These are phyloP conservation scores for Hoplodrina blanda DNA, from an alignment of 2,888 invertebrate species.

Conservation along the genomic window DNA sequence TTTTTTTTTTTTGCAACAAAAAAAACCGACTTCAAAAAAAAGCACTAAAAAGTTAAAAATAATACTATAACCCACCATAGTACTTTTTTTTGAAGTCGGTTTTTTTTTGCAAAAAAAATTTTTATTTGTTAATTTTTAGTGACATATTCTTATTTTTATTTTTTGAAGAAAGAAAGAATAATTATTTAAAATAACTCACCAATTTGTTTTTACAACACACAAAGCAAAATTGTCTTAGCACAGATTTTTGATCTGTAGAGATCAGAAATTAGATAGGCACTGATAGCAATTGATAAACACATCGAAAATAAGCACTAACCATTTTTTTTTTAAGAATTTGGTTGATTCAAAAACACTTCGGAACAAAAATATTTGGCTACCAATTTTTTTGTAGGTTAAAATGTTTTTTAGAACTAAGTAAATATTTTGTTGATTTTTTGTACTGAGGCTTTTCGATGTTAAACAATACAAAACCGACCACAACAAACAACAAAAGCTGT, in stretches of 20 bases:
- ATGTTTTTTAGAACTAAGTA: background rate
- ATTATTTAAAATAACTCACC: conserved; percentile 17
- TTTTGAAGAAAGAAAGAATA: background rate
- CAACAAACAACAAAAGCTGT: background rate
- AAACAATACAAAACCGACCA: background rate
- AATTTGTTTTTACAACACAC: background rate
- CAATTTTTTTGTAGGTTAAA: background rate
- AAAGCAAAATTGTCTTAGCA: background rate
- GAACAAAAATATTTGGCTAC: background rate
- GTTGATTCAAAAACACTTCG: conserved; percentile 1
- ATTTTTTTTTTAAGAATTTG: background rate
- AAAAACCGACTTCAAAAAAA: too few relatives aligned
- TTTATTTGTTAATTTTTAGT: too few relatives aligned
- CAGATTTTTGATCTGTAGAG: background rate
- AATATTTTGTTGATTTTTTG: too few relatives aligned
- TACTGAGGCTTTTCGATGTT: background rate
- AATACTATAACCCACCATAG: too few relatives aligned
- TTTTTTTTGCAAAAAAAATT: too few relatives aligned
- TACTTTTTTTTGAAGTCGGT: too few relatives aligned
- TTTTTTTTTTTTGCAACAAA: too few relatives aligned
- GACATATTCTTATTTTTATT: too few relatives aligned
- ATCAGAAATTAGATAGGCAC: conserved; percentile 17
- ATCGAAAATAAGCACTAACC: background rate
- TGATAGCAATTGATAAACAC: conserved; percentile 7
- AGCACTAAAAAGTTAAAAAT: too few relatives aligned